A percentile compares a stretch with the other conserved stretches of the same genome.
Evolutionary conservation across 2,113 vertebrate species (phyloP).

Genomic region (Thunnus thynnus): DNA sequence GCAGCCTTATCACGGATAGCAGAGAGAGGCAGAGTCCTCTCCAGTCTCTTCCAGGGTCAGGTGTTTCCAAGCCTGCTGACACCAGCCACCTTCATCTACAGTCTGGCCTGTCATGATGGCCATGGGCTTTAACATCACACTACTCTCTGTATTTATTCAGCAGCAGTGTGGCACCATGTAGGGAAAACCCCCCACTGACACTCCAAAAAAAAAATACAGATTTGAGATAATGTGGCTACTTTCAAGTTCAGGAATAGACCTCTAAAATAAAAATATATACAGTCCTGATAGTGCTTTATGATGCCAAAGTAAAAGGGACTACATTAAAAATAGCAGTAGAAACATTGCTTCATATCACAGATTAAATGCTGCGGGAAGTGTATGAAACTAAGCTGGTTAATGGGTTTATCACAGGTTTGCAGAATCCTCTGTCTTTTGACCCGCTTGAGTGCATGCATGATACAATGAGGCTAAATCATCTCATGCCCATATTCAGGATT

Average conservation of each 20-base stretch:
- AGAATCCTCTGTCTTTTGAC: constrained; percentile 64
- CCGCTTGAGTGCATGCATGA: constrained; percentile 51
- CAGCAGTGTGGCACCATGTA: background rate
- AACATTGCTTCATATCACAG: constrained; percentile 49
- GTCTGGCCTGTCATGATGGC: constrained; percentile 38
- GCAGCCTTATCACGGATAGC: constrained; percentile 46
- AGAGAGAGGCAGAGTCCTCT: constrained; percentile 44
- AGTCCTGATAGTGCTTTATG: background rate
- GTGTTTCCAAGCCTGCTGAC: constrained; percentile 51
- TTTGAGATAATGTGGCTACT: constrained; percentile 15
- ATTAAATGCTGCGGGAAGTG: constrained; percentile 51
- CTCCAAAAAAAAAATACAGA: constrained; percentile 15
- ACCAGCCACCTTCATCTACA: constrained; percentile 50
- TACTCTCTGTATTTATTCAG: constrained; percentile 21
- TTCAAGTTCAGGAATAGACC: background rate
- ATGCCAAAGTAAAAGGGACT: constrained; percentile 4
- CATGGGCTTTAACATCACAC: constrained; percentile 2
- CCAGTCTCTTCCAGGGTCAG: constrained; percentile 52
- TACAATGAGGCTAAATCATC: constrained; percentile 66
- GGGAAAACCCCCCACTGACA: background rate
- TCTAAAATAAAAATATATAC: background rate
- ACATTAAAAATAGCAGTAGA: constrained; percentile 26
- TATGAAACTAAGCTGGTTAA: constrained; percentile 62
- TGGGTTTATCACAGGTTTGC: constrained; percentile 73
- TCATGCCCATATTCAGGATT: constrained; percentile 62